Percentiles rank a stretch among this genome's conserved stretches.
These are phyloP conservation scores for Balearica regulorum DNA, from an alignment of 2,797 vertebrate species.

Conservation along the genomic window DNA sequence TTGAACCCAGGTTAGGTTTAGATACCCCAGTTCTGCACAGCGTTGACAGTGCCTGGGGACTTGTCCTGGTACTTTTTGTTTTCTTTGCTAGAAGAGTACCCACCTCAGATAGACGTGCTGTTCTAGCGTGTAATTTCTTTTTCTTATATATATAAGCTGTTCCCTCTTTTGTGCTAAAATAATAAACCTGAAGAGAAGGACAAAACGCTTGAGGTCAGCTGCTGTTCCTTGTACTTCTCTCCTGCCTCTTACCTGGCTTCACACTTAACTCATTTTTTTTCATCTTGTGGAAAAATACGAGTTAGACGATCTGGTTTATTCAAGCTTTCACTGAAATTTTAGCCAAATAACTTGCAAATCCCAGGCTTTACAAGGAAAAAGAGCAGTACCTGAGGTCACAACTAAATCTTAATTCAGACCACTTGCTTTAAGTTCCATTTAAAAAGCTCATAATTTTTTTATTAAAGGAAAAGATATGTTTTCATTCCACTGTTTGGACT, in stretches of 20 bases:
- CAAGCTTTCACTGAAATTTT: constrained; percentile 47
- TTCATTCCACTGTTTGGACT: constrained; percentile 55
- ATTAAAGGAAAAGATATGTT: constrained; percentile 55
- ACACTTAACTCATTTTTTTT: not conserved
- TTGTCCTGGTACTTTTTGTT: not conserved
- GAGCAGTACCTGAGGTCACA: constrained; percentile 51
- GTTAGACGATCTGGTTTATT: constrained; percentile 33
- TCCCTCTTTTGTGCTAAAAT: not conserved
- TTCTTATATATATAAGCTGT: not conserved
- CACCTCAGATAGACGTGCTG: not conserved
- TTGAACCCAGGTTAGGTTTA: not conserved
- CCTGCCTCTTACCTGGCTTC: not conserved
- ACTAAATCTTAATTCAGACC: constrained; percentile 64
- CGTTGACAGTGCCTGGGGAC: not conserved
- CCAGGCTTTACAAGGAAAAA: constrained; percentile 39
- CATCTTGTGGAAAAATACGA: not conserved
- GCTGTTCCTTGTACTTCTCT: not conserved
- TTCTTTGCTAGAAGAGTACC: not conserved
- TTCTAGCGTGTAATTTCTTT: not conserved
- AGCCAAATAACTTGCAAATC: constrained; percentile 52
- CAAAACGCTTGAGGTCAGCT: not conserved
- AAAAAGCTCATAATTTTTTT: constrained; percentile 63
- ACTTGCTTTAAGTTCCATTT: constrained; percentile 64
- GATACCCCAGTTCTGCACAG: not conserved
- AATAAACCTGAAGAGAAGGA: not conserved